Conservation (phyloP, 1,140 invertebrate genomes). For the Penaeus japonicus region DNA sequence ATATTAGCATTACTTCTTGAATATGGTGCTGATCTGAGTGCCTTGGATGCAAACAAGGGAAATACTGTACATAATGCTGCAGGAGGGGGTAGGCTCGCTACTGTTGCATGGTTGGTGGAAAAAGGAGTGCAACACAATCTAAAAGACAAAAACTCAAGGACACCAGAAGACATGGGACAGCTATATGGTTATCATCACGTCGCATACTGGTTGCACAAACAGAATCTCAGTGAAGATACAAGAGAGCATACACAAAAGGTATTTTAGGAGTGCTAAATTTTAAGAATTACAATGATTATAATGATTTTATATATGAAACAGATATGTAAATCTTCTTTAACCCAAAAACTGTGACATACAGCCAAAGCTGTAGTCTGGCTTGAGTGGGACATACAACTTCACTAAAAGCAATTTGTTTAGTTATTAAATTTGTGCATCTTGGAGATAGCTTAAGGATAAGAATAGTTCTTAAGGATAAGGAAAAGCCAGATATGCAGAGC, state of each 20-base stretch:
- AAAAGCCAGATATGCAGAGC: too few relatives aligned
- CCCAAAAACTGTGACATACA: too few relatives aligned
- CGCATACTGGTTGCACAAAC: conserved; percentile 7
- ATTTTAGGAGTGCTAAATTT: neutral
- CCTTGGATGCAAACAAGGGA: neutral
- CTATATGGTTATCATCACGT: conserved; percentile 10
- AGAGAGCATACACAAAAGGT: neutral
- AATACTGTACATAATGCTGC: neutral
- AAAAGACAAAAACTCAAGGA: neutral
- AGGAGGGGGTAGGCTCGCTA: neutral
- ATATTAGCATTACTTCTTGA: neutral
- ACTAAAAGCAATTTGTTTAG: too few relatives aligned
- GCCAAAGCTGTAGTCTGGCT: too few relatives aligned
- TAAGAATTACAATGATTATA: neutral
- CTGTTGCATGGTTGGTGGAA: conserved; percentile 1
- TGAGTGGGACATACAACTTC: too few relatives aligned
- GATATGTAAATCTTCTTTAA: neutral
- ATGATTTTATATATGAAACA: neutral
- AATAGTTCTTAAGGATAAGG: too few relatives aligned
- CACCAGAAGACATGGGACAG: neutral
- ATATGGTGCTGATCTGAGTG: neutral
- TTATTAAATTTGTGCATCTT: too few relatives aligned
- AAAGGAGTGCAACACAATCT: neutral
- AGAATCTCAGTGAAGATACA: neutral
- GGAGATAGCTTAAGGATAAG: too few relatives aligned